Evolutionary conservation across 2,113 vertebrate species (phyloP).

Genomic region (Hucho hucho): DNA sequence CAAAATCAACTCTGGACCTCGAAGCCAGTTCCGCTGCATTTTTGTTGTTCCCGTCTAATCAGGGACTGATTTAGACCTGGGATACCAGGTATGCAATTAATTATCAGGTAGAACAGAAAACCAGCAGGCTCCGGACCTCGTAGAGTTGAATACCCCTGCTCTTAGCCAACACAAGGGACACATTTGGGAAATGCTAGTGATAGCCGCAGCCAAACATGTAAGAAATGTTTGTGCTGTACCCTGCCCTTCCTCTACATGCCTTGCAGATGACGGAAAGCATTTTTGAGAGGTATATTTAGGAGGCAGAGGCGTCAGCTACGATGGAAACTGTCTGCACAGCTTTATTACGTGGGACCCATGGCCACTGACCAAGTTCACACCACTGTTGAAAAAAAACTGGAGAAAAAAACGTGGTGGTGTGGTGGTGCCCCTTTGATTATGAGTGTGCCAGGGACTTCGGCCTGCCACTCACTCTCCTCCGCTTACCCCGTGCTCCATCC

Average conservation of each 20-base stretch:
- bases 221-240: constrained; percentile 68
- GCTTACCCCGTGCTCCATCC: constrained; percentile 38
- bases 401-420: constrained; percentile 64
- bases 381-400: constrained; percentile 22
- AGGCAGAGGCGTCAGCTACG: constrained; percentile 72
- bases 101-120: no score
- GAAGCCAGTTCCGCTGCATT: no score
- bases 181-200: constrained; percentile 55
- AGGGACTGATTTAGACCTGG: no score
- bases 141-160: no score
- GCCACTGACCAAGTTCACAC: constrained; percentile 75
- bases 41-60: no score
- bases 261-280: constrained; percentile 75
- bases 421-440: constrained; percentile 49
- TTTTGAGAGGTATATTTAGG: constrained; percentile 83
- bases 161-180: constrained; percentile 48
- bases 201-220: constrained; percentile 53
- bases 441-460: constrained; percentile 20
- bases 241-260: constrained; percentile 61
- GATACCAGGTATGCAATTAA: no score
- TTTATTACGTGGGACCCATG: constrained; percentile 80
- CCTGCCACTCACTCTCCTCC: constrained; percentile 7
- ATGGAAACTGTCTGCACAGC: constrained; percentile 59
- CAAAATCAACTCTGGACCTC: no score
- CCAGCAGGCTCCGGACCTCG: no score